These are phyloP conservation scores for Podilymbus podiceps DNA, from an alignment of 2,113 vertebrate species.

Conservation along the genomic window DNA sequence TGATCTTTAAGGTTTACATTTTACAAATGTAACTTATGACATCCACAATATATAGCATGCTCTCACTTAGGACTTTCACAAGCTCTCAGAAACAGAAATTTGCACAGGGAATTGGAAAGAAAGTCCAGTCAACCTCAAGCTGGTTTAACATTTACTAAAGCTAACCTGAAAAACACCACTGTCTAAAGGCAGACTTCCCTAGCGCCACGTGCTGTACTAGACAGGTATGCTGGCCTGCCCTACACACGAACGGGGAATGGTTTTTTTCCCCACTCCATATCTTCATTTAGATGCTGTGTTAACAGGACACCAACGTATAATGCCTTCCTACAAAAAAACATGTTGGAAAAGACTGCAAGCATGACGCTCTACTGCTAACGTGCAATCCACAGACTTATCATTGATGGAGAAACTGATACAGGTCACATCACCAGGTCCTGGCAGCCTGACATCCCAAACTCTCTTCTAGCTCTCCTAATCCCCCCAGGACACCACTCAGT, in stretches of 20 bases:
- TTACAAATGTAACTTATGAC: neutral
- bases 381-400: neutral
- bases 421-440: conserved; percentile 13
- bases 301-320: neutral
- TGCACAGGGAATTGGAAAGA: neutral
- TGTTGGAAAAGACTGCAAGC: neutral
- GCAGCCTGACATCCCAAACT: conserved; percentile 29
- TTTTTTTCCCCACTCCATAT: neutral
- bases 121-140: neutral
- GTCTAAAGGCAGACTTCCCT: neutral
- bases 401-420: neutral
- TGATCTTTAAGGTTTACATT: neutral
- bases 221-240: neutral
- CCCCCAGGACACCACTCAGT: conserved; percentile 48
- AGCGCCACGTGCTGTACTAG: neutral
- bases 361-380: neutral
- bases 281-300: neutral
- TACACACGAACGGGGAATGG: fast-evolving
- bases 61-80: neutral
- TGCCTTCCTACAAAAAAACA: neutral
- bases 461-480: conserved; percentile 16
- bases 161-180: neutral
- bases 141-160: neutral
- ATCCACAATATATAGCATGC: neutral
- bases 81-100: neutral